Evolutionary conservation across 2,888 invertebrate species (phyloP).

Genomic region (Galerucella pusilla): DNA sequence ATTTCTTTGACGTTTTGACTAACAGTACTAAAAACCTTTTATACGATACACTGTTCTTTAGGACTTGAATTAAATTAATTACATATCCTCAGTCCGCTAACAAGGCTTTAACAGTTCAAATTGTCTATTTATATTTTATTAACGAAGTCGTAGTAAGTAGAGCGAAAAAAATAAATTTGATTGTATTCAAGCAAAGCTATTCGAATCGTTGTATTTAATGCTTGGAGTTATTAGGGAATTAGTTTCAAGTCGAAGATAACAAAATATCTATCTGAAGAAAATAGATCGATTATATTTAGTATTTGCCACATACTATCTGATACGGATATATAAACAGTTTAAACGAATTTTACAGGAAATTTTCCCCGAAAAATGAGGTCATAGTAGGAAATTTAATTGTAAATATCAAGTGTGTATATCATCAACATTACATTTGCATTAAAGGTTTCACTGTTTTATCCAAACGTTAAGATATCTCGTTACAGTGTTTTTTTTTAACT

Average conservation of each 20-base stretch:
- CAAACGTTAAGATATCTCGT: not conserved
- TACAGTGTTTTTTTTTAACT: too few species aligned
- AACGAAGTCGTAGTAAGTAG: constrained; percentile 12
- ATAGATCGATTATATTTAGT: not conserved
- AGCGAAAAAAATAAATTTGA: constrained; percentile 19
- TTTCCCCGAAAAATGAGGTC: not conserved
- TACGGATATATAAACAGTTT: too few species aligned
- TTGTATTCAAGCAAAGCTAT: not conserved
- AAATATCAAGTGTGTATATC: not conserved
- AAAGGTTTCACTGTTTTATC: not conserved
- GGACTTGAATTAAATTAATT: not conserved
- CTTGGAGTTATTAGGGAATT: not conserved
- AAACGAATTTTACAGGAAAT: not conserved
- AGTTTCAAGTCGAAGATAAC: not conserved
- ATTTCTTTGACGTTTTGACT: not conserved
- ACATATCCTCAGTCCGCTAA: not conserved
- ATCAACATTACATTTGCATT: not conserved
- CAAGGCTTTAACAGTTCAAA: not conserved
- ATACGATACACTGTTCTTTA: not conserved
- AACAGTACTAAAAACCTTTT: not conserved
- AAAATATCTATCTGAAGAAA: not conserved
- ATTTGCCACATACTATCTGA: too few species aligned
- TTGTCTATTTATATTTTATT: constrained; percentile 4
- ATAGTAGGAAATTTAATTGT: not conserved
- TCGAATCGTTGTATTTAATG: not conserved